These are phyloP conservation scores for Rhyzopertha dominica DNA, from an alignment of 1,140 invertebrate genomes.

Conservation along the genomic window DNA sequence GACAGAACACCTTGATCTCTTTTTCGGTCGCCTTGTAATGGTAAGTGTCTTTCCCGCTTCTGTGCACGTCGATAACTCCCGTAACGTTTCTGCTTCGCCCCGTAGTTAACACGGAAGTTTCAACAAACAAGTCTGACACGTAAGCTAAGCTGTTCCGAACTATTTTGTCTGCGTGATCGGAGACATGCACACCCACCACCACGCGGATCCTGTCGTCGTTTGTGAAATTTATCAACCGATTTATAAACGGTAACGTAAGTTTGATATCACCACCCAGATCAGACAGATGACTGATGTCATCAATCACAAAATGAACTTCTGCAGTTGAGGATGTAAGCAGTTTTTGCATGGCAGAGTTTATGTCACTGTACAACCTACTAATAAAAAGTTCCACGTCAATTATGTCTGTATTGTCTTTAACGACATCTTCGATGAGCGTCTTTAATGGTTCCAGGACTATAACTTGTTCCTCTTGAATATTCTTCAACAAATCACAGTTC, in stretches of 20 bases:
- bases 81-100: constrained; percentile 64
- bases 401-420: constrained; percentile 23
- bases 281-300: constrained; percentile 64
- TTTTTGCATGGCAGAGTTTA: constrained; percentile 33
- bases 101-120: constrained; percentile 58
- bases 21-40: constrained; percentile 67
- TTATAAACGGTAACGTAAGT: constrained; percentile 53
- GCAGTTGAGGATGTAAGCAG: constrained; percentile 30
- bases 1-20: constrained; percentile 63
- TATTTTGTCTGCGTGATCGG: constrained; percentile 50
- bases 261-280: constrained; percentile 54
- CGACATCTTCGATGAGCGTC: constrained; percentile 46
- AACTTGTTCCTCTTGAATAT: constrained; percentile 51
- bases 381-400: background rate
- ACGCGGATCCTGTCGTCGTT: constrained; percentile 44
- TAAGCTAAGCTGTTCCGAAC: constrained; percentile 56
- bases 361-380: constrained; percentile 27
- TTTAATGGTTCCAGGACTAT: constrained; percentile 54
- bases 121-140: constrained; percentile 57
- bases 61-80: constrained; percentile 56
- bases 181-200: constrained; percentile 48
- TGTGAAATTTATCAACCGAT: constrained; percentile 44
- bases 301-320: constrained; percentile 56
- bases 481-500: constrained; percentile 61
- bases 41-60: constrained; percentile 49